phyloP scores from a whole-genome alignment of 2,113 vertebrate species.

The Catharus minimus region DNA sequence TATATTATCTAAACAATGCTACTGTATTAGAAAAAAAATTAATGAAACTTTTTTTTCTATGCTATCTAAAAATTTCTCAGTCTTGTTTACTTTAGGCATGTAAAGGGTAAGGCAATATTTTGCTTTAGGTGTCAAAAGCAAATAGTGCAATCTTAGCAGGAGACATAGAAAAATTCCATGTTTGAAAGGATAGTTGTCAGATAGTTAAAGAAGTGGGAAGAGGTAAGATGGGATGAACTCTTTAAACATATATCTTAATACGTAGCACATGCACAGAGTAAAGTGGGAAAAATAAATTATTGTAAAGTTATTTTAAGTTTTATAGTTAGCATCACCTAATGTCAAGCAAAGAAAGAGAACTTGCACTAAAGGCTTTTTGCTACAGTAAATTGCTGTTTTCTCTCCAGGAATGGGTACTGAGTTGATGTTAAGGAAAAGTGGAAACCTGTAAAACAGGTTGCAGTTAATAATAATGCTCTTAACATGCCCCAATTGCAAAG shows the following conservation, averaged over 20 bases:
- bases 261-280: neutral
- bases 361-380: neutral
- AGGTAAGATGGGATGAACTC: neutral
- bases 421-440: neutral
- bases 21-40: neutral
- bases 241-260: neutral
- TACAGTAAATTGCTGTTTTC: neutral
- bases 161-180: neutral
- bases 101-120: neutral
- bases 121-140: neutral
- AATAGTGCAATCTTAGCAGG: neutral
- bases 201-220: neutral
- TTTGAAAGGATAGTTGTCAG: neutral
- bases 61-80: neutral
- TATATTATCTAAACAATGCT: neutral
- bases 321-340: neutral
- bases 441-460: neutral
- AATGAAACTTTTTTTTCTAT: neutral
- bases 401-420: neutral
- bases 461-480: neutral
- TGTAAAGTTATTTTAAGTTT: neutral
- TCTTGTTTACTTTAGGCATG: neutral
- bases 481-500: neutral
- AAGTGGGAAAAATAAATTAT: neutral
- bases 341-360: neutral